Percentiles rank a stretch among this genome's conserved stretches.
phyloP scores from a whole-genome alignment of 2,797 vertebrate species.

The Gymnothorax reevesii region DNA sequence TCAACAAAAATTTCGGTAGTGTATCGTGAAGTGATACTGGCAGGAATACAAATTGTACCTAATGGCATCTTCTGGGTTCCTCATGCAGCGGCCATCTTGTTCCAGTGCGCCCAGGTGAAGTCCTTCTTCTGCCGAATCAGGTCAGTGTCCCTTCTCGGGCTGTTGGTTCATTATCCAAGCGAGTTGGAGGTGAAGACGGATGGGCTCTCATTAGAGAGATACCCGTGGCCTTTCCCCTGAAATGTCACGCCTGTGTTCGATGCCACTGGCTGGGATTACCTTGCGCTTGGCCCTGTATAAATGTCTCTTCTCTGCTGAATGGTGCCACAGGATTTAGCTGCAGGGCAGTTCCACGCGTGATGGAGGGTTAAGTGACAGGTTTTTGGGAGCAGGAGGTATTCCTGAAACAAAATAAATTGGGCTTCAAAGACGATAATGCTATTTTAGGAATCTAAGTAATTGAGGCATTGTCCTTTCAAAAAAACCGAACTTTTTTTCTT shows the following conservation, averaged over 20 bases:
- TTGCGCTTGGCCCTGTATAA: neutral
- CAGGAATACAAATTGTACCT: neutral
- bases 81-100: slow-evolving; percentile 71
- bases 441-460: no score
- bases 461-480: no score
- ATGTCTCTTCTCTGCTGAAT: neutral
- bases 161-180: neutral
- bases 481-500: no score
- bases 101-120: slow-evolving; percentile 80
- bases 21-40: neutral
- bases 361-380: no score
- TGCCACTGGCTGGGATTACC: neutral
- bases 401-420: no score
- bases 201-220: neutral
- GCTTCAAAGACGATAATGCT: no score
- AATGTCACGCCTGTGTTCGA: neutral
- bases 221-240: neutral
- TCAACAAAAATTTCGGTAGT: no score
- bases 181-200: neutral
- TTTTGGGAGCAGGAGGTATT: no score
- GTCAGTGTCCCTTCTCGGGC: slow-evolving; percentile 59
- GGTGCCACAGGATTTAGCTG: no score
- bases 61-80: slow-evolving; percentile 23
- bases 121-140: slow-evolving; percentile 93
- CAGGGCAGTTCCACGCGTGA: neutral